Evolutionary conservation across 1,140 invertebrate genomes (phyloP).

Genomic region (Dinoponera quadriceps): DNA sequence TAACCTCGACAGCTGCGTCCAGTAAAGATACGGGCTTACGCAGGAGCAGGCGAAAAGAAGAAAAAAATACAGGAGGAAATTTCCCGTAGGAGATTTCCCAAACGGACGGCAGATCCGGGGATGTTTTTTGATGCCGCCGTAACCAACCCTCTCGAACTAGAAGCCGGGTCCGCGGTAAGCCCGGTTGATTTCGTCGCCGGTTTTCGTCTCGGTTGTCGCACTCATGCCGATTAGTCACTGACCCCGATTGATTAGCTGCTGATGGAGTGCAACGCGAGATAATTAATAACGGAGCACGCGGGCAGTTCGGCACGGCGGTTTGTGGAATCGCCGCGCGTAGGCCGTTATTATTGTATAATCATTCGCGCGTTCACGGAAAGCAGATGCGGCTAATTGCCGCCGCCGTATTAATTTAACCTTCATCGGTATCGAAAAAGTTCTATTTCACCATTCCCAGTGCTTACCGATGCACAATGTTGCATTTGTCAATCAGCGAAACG

Average conservation of each 20-base stretch:
- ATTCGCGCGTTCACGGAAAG: constrained; percentile 30
- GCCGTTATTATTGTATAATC: constrained; percentile 62
- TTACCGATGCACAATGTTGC: too few relatives aligned
- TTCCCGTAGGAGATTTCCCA: constrained; percentile 1
- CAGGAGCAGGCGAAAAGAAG: background rate
- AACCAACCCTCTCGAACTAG: background rate
- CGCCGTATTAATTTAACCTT: background rate
- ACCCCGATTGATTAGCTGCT: constrained; percentile 71
- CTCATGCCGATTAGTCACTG: constrained; percentile 69
- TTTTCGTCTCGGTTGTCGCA: constrained; percentile 39
- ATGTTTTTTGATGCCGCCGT: constrained; percentile 14
- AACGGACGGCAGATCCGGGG: background rate
- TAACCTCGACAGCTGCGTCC: background rate
- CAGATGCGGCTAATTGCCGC: constrained; percentile 3
- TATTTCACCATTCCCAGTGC: too few relatives aligned
- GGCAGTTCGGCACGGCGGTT: constrained; percentile 50
- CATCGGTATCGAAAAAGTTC: background rate
- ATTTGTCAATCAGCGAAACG: too few relatives aligned
- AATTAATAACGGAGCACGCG: constrained; percentile 68
- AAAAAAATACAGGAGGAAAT: background rate
- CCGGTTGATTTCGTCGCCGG: constrained; percentile 1
- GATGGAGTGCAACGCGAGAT: constrained; percentile 67
- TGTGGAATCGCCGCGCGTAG: constrained; percentile 51
- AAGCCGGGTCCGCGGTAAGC: background rate
- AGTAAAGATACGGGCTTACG: background rate